These are phyloP conservation scores for Rhorus exstirpatorius DNA, from an alignment of 2,888 invertebrate genomes.

Conservation along the genomic window DNA sequence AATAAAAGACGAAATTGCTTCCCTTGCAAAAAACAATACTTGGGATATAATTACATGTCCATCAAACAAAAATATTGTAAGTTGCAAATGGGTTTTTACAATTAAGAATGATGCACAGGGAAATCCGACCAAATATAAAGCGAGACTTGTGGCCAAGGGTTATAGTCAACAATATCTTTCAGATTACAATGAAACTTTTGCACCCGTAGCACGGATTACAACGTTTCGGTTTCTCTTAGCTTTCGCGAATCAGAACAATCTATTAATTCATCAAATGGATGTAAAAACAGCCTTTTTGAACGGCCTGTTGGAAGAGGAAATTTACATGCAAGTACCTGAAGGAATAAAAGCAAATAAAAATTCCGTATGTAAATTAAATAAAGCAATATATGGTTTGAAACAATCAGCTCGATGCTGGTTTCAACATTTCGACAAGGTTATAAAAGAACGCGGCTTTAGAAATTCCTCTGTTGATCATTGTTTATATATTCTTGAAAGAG, in stretches of 20 bases:
- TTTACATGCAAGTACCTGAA: conserved; percentile 59
- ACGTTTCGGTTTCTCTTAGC: too few relatives aligned
- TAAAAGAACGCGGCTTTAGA: conserved; percentile 41
- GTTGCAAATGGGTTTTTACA: conserved; percentile 61
- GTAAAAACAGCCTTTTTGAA: too few relatives aligned
- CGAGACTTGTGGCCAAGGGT: conserved; percentile 40
- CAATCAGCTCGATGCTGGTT: too few relatives aligned
- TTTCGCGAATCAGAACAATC: conserved; percentile 67
- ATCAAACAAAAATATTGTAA: too few relatives aligned
- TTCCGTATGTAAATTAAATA: conserved; percentile 57
- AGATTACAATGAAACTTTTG: conserved; percentile 64
- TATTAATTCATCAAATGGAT: conserved; percentile 69
- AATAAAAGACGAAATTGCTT: conserved; percentile 62
- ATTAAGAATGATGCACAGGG: conserved; percentile 63
- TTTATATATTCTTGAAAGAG: conserved; percentile 48
- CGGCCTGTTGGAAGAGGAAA: conserved; percentile 62
- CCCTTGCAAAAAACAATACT: conserved; percentile 56
- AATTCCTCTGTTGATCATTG: conserved; percentile 60
- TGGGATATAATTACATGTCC: conserved; percentile 44
- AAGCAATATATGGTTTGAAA: conserved; percentile 64
- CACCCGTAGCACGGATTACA: too few relatives aligned
- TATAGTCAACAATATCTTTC: conserved; percentile 21
- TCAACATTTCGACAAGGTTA: too few relatives aligned
- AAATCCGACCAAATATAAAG: conserved; percentile 53
- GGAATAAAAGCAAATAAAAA: conserved; percentile 10